Percentiles rank a stretch among this genome's conserved stretches.
These are phyloP conservation scores for Leptinotarsa defecta DNA, from an alignment of 1,140 invertebrate genomes.

Conservation along the genomic window DNA sequence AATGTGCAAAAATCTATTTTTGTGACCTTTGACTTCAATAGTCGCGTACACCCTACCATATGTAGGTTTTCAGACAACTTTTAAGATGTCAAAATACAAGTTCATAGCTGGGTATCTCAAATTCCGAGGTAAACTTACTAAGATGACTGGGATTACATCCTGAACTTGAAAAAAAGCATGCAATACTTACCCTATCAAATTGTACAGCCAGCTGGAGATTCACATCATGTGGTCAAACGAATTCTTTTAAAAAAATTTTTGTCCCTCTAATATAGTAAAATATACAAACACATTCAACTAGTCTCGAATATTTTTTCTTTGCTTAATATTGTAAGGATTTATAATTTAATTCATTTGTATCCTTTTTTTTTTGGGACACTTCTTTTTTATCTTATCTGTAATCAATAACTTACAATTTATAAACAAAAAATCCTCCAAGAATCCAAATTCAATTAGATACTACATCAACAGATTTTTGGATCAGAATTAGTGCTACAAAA, in stretches of 20 bases:
- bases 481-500: background rate
- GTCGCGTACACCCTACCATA: too few relatives aligned
- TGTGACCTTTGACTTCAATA: too few relatives aligned
- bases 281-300: constrained; percentile 1
- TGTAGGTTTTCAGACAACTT: too few relatives aligned
- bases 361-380: background rate
- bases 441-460: background rate
- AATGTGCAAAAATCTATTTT: too few relatives aligned
- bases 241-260: constrained; percentile 3
- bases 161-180: background rate
- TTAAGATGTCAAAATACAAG: too few relatives aligned
- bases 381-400: constrained; percentile 1
- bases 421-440: background rate
- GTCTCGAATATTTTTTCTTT: background rate
- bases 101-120: too few relatives aligned
- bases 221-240: constrained; percentile 1
- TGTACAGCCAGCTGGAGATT: background rate
- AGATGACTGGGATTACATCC: too few relatives aligned
- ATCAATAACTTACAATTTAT: constrained; percentile 2
- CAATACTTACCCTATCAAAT: background rate
- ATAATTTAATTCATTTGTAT: constrained; percentile 13
- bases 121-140: too few relatives aligned
- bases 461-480: background rate
- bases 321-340: constrained; percentile 2
- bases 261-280: constrained; percentile 10